phyloP scores from a whole-genome alignment of 2,797 vertebrate species.

The Oreochromis grahami region DNA sequence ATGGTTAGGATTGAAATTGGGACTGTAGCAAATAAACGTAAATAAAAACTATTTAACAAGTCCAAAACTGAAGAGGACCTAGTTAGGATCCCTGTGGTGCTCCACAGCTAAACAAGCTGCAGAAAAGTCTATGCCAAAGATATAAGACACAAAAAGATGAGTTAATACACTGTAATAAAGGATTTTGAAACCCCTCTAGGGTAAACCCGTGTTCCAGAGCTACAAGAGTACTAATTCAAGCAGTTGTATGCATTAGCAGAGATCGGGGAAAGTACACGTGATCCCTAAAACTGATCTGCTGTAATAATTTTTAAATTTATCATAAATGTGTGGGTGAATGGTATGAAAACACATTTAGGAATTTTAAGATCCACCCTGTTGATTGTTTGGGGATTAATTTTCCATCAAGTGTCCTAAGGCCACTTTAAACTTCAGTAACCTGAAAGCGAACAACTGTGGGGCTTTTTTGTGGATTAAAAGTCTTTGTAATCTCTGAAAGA shows the following conservation, averaged over 20 bases:
- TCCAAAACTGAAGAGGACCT: not conserved
- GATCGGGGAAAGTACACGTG: not conserved
- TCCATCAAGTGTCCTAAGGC: not conserved
- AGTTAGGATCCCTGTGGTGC: not conserved
- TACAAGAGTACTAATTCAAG: conserved; percentile 10
- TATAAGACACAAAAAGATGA: not conserved
- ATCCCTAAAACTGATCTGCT: accelerated
- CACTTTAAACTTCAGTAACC: not conserved
- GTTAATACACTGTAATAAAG: not conserved
- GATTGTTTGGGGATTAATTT: not conserved
- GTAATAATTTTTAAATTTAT: not conserved
- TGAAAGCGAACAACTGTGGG: not conserved
- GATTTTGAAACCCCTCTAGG: not conserved
- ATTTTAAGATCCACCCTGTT: not conserved
- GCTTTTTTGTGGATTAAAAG: not conserved
- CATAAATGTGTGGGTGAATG: not conserved
- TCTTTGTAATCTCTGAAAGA: not conserved
- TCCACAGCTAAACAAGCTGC: not conserved
- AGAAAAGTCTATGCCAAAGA: not conserved
- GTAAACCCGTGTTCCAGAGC: not conserved
- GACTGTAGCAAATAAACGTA: not conserved
- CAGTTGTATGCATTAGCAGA: not conserved
- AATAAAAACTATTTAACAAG: not conserved
- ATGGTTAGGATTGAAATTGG: not conserved
- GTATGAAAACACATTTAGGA: not conserved